Conservation (phyloP, 2,888 invertebrate species). For the Peribatodes rhomboidaria region DNA sequence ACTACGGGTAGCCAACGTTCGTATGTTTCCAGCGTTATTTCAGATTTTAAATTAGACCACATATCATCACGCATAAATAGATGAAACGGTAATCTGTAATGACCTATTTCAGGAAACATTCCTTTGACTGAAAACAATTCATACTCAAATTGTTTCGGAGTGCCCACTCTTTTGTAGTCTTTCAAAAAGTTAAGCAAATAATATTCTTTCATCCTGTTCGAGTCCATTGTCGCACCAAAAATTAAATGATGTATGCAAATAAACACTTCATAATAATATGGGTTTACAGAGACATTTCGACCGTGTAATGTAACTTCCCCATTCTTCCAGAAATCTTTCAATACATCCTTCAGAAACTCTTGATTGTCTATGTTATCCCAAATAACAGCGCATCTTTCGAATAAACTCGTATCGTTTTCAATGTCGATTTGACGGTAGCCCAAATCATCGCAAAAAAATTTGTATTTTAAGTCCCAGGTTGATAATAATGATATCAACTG, state of each 20-base stretch:
- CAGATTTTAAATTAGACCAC: slow-evolving; percentile 83
- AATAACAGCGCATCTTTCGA: slow-evolving; percentile 69
- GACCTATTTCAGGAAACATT: slow-evolving; percentile 82
- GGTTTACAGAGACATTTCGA: slow-evolving; percentile 75
- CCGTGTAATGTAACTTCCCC: slow-evolving; percentile 81
- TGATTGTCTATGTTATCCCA: slow-evolving; percentile 79
- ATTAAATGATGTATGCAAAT: slow-evolving; percentile 76
- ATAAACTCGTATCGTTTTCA: slow-evolving; percentile 65
- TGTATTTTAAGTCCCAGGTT: slow-evolving; percentile 78
- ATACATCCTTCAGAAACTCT: slow-evolving; percentile 72
- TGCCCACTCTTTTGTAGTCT: slow-evolving; percentile 74
- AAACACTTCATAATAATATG: slow-evolving; percentile 82
- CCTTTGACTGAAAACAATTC: slow-evolving; percentile 82
- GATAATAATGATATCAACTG: slow-evolving; percentile 74
- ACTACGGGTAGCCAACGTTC: slow-evolving; percentile 80
- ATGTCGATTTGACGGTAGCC: slow-evolving; percentile 64
- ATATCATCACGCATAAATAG: slow-evolving; percentile 81
- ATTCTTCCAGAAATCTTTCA: slow-evolving; percentile 81
- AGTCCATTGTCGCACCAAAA: slow-evolving; percentile 63
- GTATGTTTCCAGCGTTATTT: slow-evolving; percentile 82
- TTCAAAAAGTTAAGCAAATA: slow-evolving; percentile 78
- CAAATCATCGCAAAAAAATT: slow-evolving; percentile 66
- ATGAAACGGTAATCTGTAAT: slow-evolving; percentile 81
- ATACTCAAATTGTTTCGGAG: slow-evolving; percentile 81
- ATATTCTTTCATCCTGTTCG: slow-evolving; percentile 73